phyloP scores from a whole-genome alignment of 2,797 vertebrate genomes.

The Cirrhinus mrigala region DNA sequence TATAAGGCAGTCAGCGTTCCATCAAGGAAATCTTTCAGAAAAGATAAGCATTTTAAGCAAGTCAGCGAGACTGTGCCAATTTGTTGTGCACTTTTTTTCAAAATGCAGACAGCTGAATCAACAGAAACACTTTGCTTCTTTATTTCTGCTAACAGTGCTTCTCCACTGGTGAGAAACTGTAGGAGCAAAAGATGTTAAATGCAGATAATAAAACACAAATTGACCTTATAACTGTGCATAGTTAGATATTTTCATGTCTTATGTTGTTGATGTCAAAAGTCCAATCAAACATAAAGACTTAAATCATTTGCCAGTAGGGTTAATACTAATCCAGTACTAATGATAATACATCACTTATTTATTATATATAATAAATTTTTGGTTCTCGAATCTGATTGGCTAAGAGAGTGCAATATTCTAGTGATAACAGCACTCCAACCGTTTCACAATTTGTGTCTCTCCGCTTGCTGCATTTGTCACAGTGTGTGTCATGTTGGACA shows the following conservation, averaged over 20 bases:
- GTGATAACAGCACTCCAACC: no score
- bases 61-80: slow-evolving; percentile 47
- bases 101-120: slow-evolving; percentile 36
- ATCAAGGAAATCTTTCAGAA: slow-evolving; percentile 53
- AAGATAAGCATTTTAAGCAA: slow-evolving; percentile 46
- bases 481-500: no score
- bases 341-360: no score
- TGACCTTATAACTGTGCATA: not conserved
- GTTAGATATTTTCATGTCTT: not conserved
- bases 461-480: no score
- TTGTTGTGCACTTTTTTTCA: slow-evolving; percentile 38
- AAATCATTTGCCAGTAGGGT: not conserved
- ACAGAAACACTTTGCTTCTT: slow-evolving; percentile 35
- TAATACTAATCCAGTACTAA: no score
- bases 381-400: no score
- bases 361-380: no score
- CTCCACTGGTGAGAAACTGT: not conserved
- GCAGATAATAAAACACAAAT: not conserved
- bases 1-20: slow-evolving; percentile 50
- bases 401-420: no score
- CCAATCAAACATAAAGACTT: not conserved
- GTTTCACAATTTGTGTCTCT: no score
- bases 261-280: not conserved
- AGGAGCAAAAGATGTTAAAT: not conserved
- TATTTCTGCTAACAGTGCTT: not conserved